phyloP scores from a whole-genome alignment of 2,888 invertebrate species.

The Graphium colonna region DNA sequence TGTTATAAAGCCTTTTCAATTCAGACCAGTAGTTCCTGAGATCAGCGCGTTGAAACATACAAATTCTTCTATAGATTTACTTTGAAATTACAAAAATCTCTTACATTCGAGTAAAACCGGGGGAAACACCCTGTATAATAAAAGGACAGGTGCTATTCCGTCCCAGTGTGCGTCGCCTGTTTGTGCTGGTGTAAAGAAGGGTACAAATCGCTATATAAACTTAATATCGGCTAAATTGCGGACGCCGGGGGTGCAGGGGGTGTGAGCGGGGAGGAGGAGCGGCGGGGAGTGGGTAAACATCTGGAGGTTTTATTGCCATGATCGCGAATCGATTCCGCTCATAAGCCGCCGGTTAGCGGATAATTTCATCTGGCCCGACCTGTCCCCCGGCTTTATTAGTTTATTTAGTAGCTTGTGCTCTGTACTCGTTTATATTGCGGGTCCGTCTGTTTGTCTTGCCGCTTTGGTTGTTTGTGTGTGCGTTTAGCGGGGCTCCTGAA shows the following conservation, averaged over 20 bases:
- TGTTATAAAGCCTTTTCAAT: too few species aligned
- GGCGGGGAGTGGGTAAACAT: slow-evolving; percentile 51
- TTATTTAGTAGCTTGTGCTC: slow-evolving; percentile 32
- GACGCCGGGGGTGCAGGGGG: slow-evolving; percentile 43
- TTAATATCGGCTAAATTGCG: slow-evolving; percentile 73
- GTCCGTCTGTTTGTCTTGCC: slow-evolving; percentile 10
- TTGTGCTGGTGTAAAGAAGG: slow-evolving; percentile 63
- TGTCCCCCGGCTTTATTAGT: slow-evolving; percentile 35
- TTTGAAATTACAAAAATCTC: too few species aligned
- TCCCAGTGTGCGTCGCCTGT: slow-evolving; percentile 31
- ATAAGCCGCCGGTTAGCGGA: slow-evolving; percentile 55
- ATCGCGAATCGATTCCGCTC: slow-evolving; percentile 70
- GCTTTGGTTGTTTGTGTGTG: slow-evolving; percentile 16
- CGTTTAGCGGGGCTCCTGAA: slow-evolving; percentile 2
- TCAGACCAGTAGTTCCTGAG: too few species aligned
- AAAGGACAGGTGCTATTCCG: not conserved
- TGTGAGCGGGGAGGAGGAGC: slow-evolving; percentile 27
- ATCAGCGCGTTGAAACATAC: too few species aligned
- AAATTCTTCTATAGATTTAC: too few species aligned
- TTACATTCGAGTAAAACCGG: too few species aligned
- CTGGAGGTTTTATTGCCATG: slow-evolving; percentile 66
- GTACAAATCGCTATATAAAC: slow-evolving; percentile 77
- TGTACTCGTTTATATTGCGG: not conserved
- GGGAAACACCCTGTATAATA: too few species aligned
- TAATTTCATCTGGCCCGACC: slow-evolving; percentile 50